These are phyloP conservation scores for Mystacides longicornis DNA, from an alignment of 2,888 invertebrate species.

Conservation along the genomic window DNA sequence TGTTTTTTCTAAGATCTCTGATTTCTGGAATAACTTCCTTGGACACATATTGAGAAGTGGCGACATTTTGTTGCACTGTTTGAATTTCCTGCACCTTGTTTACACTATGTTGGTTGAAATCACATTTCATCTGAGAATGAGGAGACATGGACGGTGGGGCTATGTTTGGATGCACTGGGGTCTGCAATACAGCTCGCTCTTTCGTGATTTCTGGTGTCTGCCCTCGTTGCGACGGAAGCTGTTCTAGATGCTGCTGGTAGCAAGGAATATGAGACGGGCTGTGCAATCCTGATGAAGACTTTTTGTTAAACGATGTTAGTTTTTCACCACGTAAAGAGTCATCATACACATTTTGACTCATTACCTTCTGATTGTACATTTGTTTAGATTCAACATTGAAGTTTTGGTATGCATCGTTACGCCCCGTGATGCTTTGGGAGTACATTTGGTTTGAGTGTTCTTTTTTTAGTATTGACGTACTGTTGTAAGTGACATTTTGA, in stretches of 20 bases:
- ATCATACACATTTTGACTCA: constrained; percentile 23
- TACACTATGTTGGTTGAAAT: not conserved
- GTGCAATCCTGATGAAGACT: constrained; percentile 50
- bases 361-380: constrained; percentile 36
- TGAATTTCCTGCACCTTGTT: not conserved
- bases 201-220: constrained; percentile 50
- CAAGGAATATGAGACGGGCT: constrained; percentile 56
- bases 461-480: not conserved
- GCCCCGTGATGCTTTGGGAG: constrained; percentile 7
- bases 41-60: constrained; percentile 24
- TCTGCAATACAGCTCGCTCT: constrained; percentile 39
- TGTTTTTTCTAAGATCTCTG: constrained; percentile 43
- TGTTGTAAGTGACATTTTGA: not conserved
- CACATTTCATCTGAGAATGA: constrained; percentile 32
- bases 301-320: constrained; percentile 35
- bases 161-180: constrained; percentile 38
- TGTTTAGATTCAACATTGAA: constrained; percentile 24
- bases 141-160: constrained; percentile 37
- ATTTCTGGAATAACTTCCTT: constrained; percentile 31
- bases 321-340: constrained; percentile 37
- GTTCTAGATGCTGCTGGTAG: constrained; percentile 57
- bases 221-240: constrained; percentile 50
- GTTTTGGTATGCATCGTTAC: constrained; percentile 28
- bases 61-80: not conserved
- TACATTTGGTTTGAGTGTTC: too few relatives aligned